phyloP scores from a whole-genome alignment of 2,797 vertebrate species.

The Cygnus olor region DNA sequence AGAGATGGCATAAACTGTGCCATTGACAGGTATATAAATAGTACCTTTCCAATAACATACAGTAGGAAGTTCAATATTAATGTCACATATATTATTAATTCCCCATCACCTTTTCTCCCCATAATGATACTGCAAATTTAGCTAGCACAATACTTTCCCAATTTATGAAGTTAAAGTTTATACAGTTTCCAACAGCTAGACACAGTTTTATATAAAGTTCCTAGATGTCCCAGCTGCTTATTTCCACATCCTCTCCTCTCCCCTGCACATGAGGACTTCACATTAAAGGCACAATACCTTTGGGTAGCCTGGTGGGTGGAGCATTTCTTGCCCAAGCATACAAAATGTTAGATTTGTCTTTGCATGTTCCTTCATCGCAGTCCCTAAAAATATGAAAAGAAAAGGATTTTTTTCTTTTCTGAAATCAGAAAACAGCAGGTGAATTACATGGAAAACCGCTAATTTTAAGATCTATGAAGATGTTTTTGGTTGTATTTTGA shows the following conservation, averaged over 20 bases:
- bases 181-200: neutral
- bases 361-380: conserved; percentile 92
- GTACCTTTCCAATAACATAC: neutral
- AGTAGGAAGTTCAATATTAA: neutral
- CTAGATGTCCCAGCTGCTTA: neutral
- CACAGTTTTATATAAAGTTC: neutral
- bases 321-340: conserved; percentile 98
- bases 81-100: neutral
- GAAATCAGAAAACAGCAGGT: neutral
- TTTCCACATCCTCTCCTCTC: neutral
- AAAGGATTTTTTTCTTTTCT: neutral
- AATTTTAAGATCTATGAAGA: neutral
- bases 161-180: neutral
- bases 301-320: conserved; percentile 90
- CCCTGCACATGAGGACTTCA: neutral
- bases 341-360: conserved; percentile 89
- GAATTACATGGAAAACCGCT: neutral
- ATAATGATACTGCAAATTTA: neutral
- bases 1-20: neutral
- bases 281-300: conserved; percentile 79
- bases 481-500: neutral
- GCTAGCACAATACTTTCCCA: neutral
- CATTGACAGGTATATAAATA: neutral
- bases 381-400: conserved; percentile 81
- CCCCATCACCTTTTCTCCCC: neutral